Evolutionary conservation across 2,113 vertebrate species (phyloP), one percentile per base, ranked within the genome.

Genomic region (Rhizomys pruinosus): DNA sequence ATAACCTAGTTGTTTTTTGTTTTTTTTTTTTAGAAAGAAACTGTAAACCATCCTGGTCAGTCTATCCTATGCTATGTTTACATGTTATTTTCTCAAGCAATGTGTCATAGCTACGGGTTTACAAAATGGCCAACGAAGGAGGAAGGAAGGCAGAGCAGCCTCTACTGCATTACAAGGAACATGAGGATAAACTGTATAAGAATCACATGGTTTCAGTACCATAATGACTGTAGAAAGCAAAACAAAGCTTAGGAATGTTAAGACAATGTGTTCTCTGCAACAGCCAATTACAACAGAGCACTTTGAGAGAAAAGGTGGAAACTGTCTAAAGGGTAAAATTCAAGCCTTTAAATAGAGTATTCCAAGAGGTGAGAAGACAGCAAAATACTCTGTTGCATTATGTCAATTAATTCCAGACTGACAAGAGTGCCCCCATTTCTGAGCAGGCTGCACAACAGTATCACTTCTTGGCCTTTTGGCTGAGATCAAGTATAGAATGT

Each of bases 1-100:
- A 98, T 94, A 98, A 97, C 97, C 98, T 97, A 97, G 97, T 97
- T n/a, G 61, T 82, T 80, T 64, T 66, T 55, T 55, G 16, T 52
- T 52, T 55, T 44, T 19, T 84, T 66, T 84, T 82, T 84, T 64
- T 32, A 82, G 92, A 91, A 89, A 94, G 63, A 81, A 94, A 94
- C 5, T 73, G 66, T 88, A 93, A 96, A 97, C 96, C 94, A 95
- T 72, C 91, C 94, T 91, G 97, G 97, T 89, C 92, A 96, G 89
- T 93, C 94, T 95, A 95, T 57, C 86, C 92, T 91, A 94, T 52
- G 93, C 94, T 96, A 96, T 81, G 89, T 94, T 78, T 91, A 69
- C 47, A 94, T 52, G 89, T 79, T 92, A 93, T 96, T 95, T 95
- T 93, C 81, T 91, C 47, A 89, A 77, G 86, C 92, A 94, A 97